Conservation (phyloP, 2,113 vertebrate species). For the Dipodomys stephensi region DNA sequence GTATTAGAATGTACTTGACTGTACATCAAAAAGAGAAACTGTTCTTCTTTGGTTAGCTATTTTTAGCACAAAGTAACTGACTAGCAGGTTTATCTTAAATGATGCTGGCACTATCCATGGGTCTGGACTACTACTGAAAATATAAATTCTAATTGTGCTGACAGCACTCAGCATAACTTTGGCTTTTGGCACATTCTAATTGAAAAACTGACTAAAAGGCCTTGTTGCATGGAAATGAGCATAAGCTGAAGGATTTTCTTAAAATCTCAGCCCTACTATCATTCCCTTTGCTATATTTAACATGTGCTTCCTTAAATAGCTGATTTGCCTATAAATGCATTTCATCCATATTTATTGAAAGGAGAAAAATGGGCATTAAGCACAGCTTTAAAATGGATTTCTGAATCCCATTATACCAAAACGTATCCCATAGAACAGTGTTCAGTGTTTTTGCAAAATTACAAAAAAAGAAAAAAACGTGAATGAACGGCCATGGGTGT, state of each 20-base stretch:
- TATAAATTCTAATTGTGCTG: constrained; percentile 49
- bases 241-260: not conserved
- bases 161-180: not conserved
- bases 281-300: constrained; percentile 35
- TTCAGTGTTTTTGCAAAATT: not conserved
- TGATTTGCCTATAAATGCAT: not conserved
- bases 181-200: not conserved
- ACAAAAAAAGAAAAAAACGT: not conserved
- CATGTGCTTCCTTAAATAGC: constrained; percentile 62
- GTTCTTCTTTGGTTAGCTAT: constrained; percentile 66
- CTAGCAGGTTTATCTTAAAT: constrained; percentile 68
- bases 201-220: constrained; percentile 2
- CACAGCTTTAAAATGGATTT: constrained; percentile 3
- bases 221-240: constrained; percentile 47
- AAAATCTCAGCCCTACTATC: not conserved
- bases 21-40: constrained; percentile 65
- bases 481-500: not conserved
- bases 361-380: constrained; percentile 43
- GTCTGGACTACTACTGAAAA: constrained; percentile 12
- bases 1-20: constrained; percentile 52
- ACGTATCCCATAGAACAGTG: not conserved
- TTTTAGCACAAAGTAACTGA: constrained; percentile 76
- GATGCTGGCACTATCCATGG: constrained; percentile 38
- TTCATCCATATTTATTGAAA: constrained; percentile 64
- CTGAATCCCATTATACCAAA: not conserved